Base-by-base conservation (phyloP, 2,797 vertebrate genomes). In the Anguilla anguilla region DNA sequence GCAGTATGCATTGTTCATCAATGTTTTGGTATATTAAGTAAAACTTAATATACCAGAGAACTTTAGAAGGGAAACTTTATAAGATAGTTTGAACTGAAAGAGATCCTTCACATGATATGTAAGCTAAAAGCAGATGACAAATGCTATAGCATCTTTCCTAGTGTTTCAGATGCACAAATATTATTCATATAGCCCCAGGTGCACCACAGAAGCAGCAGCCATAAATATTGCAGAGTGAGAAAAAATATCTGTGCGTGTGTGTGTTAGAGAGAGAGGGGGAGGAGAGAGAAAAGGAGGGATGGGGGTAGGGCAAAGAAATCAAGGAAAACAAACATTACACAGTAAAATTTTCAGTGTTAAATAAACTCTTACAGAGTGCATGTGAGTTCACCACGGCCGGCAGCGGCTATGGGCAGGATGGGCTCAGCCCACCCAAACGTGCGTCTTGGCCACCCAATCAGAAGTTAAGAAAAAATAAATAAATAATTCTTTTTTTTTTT, bases 181-280 rank as follows among this genome's bases (percentile, higher is more conserved):
- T 35, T 74, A 74, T 74, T 74, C 69, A 74, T 31, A 74, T 74
- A 35, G 31, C 69, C 69, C 69, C 69, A 74, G 69, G 69, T 35
- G 69, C 69, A 35, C 31, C 31, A 74, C 31, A 39, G 31, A 74
- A 39, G 69, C 69, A 35, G 69, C 11, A 35, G 69, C 31, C 31
- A 39, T 74, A 74, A 74, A 74, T 74, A 74, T 74, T 15, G 10
- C 69, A 35, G 69, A 74, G 11, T 3, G 28, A 35, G 69, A 74
- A 13, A 74, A 28, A 74, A 74, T 39, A 74, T 74, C 69, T 13
- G 31, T 10, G 67, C 7, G 69, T 35, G 22, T n/a, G 64, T 69
- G 64, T 7, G 64, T 53, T 9, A n/a, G 25, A 9, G 6, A n/a
- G 64, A n/a, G 64, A n/a, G 64, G 17, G 59, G 13, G 59, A 17